A percentile compares a stretch with the other conserved stretches of the same genome.
These are phyloP conservation scores for Liparis tanakae DNA, from an alignment of 2,797 vertebrate species.

Conservation along the genomic window DNA sequence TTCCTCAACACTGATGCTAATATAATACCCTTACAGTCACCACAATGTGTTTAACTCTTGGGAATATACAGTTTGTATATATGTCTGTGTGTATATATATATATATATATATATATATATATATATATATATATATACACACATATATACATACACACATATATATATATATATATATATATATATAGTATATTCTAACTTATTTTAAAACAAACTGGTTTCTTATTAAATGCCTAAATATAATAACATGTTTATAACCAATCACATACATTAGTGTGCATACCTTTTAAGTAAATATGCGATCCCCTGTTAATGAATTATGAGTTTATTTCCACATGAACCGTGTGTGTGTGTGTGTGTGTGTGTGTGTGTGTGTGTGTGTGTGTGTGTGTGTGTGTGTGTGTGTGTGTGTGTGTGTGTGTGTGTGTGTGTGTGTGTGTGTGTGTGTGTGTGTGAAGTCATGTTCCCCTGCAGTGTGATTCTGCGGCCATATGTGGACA, in stretches of 20 bases:
- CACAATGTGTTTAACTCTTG: not conserved
- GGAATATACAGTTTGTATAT: not conserved
- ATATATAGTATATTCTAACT: too few relatives aligned
- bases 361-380: too few relatives aligned
- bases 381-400: too few relatives aligned
- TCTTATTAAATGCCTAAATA: not conserved
- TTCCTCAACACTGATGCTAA: not conserved
- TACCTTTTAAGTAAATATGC: constrained; percentile 1
- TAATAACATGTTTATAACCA: not conserved
- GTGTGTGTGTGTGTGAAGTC: constrained; percentile 39
- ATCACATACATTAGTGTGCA: not conserved
- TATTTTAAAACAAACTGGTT: not conserved
- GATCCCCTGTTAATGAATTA: constrained; percentile 12
- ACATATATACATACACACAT: too few relatives aligned
- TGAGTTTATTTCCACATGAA: constrained; percentile 15
- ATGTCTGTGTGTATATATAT: too few relatives aligned
- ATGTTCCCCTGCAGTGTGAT: constrained; percentile 34
- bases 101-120: too few relatives aligned
- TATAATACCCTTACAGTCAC: not conserved
- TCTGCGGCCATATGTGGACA: constrained; percentile 57
- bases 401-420: too few relatives aligned
- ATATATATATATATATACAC: too few relatives aligned
- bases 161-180: too few relatives aligned
- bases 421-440: not conserved
- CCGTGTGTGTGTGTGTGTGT: constrained; percentile 30